Evolutionary conservation across 2,888 invertebrate genomes (phyloP), one percentile per base, ranked within the genome.

Genomic region (Mythimna lalbum): DNA sequence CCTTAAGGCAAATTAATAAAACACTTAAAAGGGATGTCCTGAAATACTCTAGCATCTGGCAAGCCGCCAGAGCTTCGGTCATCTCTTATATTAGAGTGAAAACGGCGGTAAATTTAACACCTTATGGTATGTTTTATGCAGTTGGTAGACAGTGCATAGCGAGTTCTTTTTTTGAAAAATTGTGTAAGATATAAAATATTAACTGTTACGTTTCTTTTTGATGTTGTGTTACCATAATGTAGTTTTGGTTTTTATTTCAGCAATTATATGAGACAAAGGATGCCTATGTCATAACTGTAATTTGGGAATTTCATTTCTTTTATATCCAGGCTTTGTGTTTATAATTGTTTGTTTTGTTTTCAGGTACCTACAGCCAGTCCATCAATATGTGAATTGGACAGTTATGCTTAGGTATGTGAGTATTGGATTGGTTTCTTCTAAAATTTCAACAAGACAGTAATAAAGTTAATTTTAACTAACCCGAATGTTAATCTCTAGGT

Each of bases 1-100:
- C 93, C 92, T 91, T 85, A 92, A 90, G 90, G 90, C 90, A 93
- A 93, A 93, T 94, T 93, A 95, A 95, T 95, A 95, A 95, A 95
- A 95, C 93, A 89, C 90, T 90, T 93, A 92, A 94, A 95, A 95
- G 94, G 83, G 92, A 91, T 91, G 86, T 92, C 92, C 92, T 91
- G 90, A 95, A 96, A 95, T 96, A 95, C 86, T 88, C 91, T 78
- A 73, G 86, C 75, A 72, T 81, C 88, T 93, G 94, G 94, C 93
- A 84, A 3, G 60, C 62, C 72, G 93, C 96, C 94, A 93, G 88
- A 63, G 69, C 90, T 88, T 86, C 90, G 92, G 90, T 91, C 92
- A 91, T 90, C 89, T 92, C 89, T 89, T 88, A 86, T 87, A 89
- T 90, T 90, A 90, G 90, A 90, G 90, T 85, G 76, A 83, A 81